These are phyloP conservation scores for Antennarius maculatus DNA, from an alignment of 2,797 vertebrate species.

Conservation along the genomic window DNA sequence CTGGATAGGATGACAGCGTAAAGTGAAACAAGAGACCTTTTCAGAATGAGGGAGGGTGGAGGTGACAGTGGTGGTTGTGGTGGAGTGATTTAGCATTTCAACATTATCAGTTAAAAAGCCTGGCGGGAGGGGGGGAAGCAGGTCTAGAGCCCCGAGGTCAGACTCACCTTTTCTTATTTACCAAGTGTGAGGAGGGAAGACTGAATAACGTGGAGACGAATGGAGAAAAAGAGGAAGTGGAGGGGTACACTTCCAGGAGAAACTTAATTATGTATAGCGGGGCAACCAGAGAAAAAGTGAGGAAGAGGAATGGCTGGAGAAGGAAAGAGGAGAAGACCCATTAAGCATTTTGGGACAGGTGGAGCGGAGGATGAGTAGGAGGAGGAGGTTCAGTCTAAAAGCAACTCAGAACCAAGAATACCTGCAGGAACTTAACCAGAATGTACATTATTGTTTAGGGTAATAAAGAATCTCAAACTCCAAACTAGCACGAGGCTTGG, in stretches of 20 bases:
- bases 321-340: conserved; percentile 25
- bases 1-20: conserved; percentile 61
- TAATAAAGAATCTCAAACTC: too few species aligned
- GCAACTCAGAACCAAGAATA: too few species aligned
- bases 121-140: conserved; percentile 28
- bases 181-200: conserved; percentile 4
- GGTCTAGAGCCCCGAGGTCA: conserved; percentile 1
- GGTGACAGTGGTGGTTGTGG: conserved; percentile 37
- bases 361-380: conserved; percentile 43
- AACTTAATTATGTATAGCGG: conserved; percentile 70
- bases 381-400: too few species aligned
- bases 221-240: conserved; percentile 22
- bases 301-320: conserved; percentile 52
- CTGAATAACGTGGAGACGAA: conserved; percentile 28
- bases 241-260: conserved; percentile 48
- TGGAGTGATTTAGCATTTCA: conserved; percentile 74
- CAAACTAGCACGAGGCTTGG: too few species aligned
- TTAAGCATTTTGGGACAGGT: conserved; percentile 11
- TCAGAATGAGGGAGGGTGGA: conserved; percentile 44
- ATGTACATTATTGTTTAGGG: too few species aligned
- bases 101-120: conserved; percentile 65
- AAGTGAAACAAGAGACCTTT: conserved; percentile 69
- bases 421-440: too few species aligned
- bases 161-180: conserved; percentile 16
- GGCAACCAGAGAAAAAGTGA: conserved; percentile 58